Evolutionary conservation across 2,888 invertebrate genomes (phyloP).

Genomic region (Neoascia interrupta): DNA sequence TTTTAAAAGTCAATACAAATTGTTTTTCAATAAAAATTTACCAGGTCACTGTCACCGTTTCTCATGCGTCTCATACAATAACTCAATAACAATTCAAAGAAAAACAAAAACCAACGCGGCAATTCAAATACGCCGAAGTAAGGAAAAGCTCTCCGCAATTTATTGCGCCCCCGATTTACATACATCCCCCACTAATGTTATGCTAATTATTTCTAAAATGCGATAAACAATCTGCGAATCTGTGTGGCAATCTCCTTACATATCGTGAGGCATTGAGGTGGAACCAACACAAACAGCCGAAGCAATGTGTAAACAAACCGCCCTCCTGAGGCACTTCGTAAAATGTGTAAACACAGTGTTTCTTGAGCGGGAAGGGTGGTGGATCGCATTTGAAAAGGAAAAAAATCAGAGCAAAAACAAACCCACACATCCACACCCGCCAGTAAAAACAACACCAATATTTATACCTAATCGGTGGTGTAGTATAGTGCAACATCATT

Average conservation of each 20-base stretch:
- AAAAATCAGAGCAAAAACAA: not conserved
- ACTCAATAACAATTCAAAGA: too few relatives aligned
- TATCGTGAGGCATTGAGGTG: constrained; percentile 18
- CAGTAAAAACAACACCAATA: too few relatives aligned
- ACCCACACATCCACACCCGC: not conserved
- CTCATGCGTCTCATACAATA: too few relatives aligned
- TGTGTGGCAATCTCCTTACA: constrained; percentile 22
- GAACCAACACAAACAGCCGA: constrained; percentile 26
- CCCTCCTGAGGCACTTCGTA: constrained; percentile 25
- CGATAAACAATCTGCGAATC: constrained; percentile 42
- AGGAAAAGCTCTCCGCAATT: constrained; percentile 26
- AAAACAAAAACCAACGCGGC: too few relatives aligned
- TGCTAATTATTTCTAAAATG: constrained; percentile 40
- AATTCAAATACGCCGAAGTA: too few relatives aligned
- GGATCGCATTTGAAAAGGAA: not conserved
- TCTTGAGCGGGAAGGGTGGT: too few relatives aligned
- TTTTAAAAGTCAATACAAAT: too few relatives aligned
- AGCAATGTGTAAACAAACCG: constrained; percentile 36
- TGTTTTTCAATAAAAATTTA: too few relatives aligned
- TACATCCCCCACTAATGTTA: constrained; percentile 27
- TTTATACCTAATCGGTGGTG: not conserved
- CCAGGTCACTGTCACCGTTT: too few relatives aligned
- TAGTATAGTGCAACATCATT: constrained; percentile 2
- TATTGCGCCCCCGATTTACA: constrained; percentile 13
- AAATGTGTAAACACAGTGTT: constrained; percentile 26